Conservation (phyloP, 53 echinoderm and acorn worm species). For the Astropecten irregularis region DNA sequence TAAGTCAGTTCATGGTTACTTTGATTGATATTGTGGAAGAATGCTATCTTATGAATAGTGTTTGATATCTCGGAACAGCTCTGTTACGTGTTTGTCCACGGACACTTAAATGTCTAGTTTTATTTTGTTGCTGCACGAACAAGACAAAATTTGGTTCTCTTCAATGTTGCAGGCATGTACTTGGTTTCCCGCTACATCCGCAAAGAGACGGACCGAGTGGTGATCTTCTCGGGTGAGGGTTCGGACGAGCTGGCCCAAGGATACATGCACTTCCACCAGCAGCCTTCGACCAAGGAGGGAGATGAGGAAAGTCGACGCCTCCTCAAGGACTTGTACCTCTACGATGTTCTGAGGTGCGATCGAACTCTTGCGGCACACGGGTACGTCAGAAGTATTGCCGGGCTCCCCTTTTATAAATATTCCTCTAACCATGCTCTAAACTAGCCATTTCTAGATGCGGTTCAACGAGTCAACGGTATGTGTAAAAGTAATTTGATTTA, state of each 20-base stretch:
- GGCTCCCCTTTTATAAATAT: neutral
- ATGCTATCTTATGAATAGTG: too few species aligned
- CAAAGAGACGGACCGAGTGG: constrained; percentile 89
- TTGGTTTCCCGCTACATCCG: constrained; percentile 89
- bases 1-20: too few species aligned
- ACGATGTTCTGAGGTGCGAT: constrained; percentile 89
- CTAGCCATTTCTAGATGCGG: too few species aligned
- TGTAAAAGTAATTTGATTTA: too few species aligned
- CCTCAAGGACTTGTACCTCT: constrained; percentile 83
- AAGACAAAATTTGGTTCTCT: too few species aligned
- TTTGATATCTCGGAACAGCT: too few species aligned
- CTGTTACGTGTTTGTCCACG: too few species aligned
- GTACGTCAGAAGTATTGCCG: constrained; percentile 56
- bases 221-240: constrained; percentile 95
- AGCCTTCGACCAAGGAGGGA: constrained; percentile 77
- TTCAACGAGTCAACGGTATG: too few species aligned
- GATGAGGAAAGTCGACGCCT: constrained; percentile 80
- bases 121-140: too few species aligned
- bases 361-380: constrained; percentile 90
- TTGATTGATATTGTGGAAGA: too few species aligned
- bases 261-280: constrained; percentile 94
- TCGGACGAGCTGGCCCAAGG: constrained; percentile 95
- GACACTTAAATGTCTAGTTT: too few species aligned
- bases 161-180: constrained; percentile 82
- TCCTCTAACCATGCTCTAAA: too few species aligned